Evolutionary conservation across 2,113 vertebrate genomes (phyloP).

Genomic region (Acanthochromis polyacanthus): DNA sequence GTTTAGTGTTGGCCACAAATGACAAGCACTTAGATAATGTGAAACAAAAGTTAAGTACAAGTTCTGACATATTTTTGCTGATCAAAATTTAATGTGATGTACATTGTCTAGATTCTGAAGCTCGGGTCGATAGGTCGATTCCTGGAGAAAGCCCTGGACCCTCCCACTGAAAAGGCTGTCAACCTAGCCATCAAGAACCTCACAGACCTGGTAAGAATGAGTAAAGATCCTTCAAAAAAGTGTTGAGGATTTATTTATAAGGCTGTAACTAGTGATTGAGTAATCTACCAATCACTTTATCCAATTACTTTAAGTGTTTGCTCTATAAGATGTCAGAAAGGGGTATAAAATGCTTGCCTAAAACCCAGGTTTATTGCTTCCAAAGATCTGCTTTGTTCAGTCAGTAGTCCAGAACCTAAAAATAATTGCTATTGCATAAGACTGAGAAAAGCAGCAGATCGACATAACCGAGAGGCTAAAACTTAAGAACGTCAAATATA

Average conservation of each 20-base stretch:
- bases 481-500: too few relatives aligned
- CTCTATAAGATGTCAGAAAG: not conserved
- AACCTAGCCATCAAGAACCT: conserved; percentile 92
- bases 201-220: conserved; percentile 89
- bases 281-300: too few relatives aligned
- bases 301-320: not conserved
- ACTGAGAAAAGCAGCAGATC: not conserved
- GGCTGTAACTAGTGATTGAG: not conserved
- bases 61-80: not conserved
- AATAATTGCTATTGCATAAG: too few relatives aligned
- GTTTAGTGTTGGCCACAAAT: not conserved
- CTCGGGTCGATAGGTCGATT: conserved; percentile 93
- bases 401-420: too few relatives aligned
- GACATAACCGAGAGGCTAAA: not conserved
- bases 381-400: too few relatives aligned
- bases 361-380: too few relatives aligned
- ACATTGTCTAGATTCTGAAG: conserved; percentile 89
- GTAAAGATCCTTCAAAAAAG: not conserved
- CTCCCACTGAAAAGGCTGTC: conserved; percentile 89
- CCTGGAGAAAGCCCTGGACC: conserved; percentile 92
- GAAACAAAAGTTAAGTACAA: not conserved
- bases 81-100: conserved; percentile 10
- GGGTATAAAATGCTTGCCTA: too few relatives aligned
- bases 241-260: not conserved
- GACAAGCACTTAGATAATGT: not conserved